Conservation (phyloP, 2,888 invertebrate genomes). For the Coenonympha glycerion region DNA sequence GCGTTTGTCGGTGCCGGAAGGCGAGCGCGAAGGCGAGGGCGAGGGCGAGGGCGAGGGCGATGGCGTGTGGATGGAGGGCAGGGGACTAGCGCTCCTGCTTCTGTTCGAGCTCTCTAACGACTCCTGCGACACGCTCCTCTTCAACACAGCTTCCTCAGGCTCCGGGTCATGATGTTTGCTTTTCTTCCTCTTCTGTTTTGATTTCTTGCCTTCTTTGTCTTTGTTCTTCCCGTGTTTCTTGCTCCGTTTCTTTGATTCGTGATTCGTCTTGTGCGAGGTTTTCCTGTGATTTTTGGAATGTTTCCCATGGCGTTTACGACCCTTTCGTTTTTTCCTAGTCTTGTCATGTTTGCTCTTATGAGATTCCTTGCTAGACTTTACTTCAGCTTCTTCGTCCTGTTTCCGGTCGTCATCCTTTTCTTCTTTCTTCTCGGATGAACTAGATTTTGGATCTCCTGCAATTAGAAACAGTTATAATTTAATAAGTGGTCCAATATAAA, state of each 20-base stretch:
- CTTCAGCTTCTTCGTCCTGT: conserved; percentile 29
- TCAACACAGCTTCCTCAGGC: conserved; percentile 36
- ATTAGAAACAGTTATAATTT: conserved; percentile 13
- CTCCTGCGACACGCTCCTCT: conserved; percentile 46
- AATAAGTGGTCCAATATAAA: too few relatives aligned
- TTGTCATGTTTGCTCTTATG: conserved; percentile 62
- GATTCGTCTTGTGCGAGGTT: conserved; percentile 51
- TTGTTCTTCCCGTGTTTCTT: conserved; percentile 58
- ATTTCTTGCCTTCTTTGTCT: conserved; percentile 67
- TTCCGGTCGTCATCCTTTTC: conserved; percentile 9
- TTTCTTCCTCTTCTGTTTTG: conserved; percentile 68
- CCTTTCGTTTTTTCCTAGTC: conserved; percentile 63
- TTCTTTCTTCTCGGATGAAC: conserved; percentile 35
- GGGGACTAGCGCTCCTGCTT: conserved; percentile 63
- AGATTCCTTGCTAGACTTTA: conserved; percentile 57
- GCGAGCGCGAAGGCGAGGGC: conserved; percentile 57
- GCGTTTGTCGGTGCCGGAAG: too few relatives aligned
- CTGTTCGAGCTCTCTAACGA: conserved; percentile 62
- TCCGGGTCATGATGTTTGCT: conserved; percentile 51
- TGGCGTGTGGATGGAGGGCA: conserved; percentile 66
- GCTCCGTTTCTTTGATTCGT: conserved; percentile 47
- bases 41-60: conserved; percentile 62
- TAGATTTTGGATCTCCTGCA: conserved; percentile 55
- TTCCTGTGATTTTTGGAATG: conserved; percentile 67
- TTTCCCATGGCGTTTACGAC: conserved; percentile 65